Base-by-base conservation (phyloP, 1,140 invertebrate genomes). In the Neodiprion fabricii region DNA sequence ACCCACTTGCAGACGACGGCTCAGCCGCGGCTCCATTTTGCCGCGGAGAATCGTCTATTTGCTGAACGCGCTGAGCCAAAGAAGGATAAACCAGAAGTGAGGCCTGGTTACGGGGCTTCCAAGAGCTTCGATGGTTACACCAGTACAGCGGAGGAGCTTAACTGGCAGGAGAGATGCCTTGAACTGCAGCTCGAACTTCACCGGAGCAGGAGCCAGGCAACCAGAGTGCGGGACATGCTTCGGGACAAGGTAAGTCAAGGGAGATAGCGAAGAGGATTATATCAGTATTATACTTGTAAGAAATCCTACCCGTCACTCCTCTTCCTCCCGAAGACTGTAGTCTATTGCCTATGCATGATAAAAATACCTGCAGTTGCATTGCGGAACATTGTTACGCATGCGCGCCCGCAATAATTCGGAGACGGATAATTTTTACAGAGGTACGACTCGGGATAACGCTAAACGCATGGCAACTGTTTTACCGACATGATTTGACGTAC, bases 131-230 rank as follows among this genome's bases (percentile, higher is more conserved):
- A 86, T 49, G 83, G 84, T n/a, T 88, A 88, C 74, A 80, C 83
- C 10, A 83, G 77, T 74, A 82, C 82, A 3, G 85, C 89, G 23
- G 89, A 90, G 76, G 85, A 86, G 71, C 85, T 91, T 73, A 94
- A 94, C 82, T 97, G 96, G 96, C 94, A 96, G 85, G 94, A 96
- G 82, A 89, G 94, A 47, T 97, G 95, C 84, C 85, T 96, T 76
- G 93, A 95, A 80, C 83, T 97, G 76, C 95, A 96, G 81, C 84
- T 95, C 77, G 95, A 96, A 80, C 87, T 96, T 79, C 94, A 96
- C 82, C 90, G 94, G 70, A 96, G 94, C 78, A 90, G 94, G 72
- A 92, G 94, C 77, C 95, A 96, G 85, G 94, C 95, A 0, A 94
- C 93, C n/a, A 91, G 94, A 78, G 95, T 96, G 48, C 90, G 95